Base-by-base conservation (phyloP, 2,888 invertebrate species). In the Trichopria drosophilae region DNA sequence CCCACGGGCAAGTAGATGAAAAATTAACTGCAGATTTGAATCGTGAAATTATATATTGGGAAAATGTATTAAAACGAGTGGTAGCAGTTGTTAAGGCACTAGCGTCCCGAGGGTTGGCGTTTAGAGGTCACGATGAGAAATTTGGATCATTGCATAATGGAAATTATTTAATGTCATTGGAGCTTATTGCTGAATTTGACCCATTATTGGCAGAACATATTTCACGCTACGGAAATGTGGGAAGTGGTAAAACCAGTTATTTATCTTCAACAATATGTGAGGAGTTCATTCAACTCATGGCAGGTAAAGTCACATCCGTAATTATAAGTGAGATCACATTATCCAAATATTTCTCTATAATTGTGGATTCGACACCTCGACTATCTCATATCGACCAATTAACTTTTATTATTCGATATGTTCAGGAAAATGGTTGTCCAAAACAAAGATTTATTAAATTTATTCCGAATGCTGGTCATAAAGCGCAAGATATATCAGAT, bases 141-240 rank as follows among this genome's bases (percentile, higher is more conserved):
- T 58, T 69, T 52, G 60, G 63, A 12, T 59, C 59, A 6, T 9
- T 40, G n/a, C 29, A 60, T 32, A 70, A 66, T 60, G 67, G 65
- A 7, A 71, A 69, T 53, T 68, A 58, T 51, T 53, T 69, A 35
- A 64, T 66, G 36, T 26, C 42, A 13, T 36, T 69, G 13, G 67
- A 71, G 56, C 29, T 67, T 13, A 43, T 69, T 12, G 60, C 66
- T 24, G 51, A 67, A 50, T 69, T 61, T 42, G 66, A 67, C 55
- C 58, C 64, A 15, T 67, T 70, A 50, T 44, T 68, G 9, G 43
- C 54, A 12, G 36, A 52, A 28, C 66, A 67, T 49, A 60, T 69
- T n/a, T 48, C 51, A 40, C 48, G 47, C 35, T 58, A 61, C 53
- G 67, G 63, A 18, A 67, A 67, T 46, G 49, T 51, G 31, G 66